phyloP scores from a whole-genome alignment of 2,888 invertebrate genomes.

The Pomacea canaliculata region DNA sequence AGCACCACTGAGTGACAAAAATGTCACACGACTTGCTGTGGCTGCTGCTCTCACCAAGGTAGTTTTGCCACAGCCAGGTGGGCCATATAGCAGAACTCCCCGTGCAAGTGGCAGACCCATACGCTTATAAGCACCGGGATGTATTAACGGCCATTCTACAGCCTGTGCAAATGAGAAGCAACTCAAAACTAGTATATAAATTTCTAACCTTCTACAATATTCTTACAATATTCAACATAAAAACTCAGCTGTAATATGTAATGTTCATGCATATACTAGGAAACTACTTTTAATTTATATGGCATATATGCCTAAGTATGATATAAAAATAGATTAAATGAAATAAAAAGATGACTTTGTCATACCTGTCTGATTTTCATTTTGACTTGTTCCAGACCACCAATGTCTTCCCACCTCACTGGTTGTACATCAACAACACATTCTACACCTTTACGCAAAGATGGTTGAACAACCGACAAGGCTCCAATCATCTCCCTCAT shows the following conservation, averaged over 20 bases:
- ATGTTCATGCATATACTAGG: no score
- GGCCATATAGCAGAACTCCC: slow-evolving; percentile 76
- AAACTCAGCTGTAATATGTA: no score
- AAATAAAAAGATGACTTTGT: no score
- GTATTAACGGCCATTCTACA: slow-evolving; percentile 61
- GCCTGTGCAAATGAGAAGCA: slow-evolving; percentile 41
- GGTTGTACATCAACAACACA: slow-evolving; percentile 66
- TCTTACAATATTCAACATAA: no score
- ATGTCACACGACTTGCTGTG: slow-evolving; percentile 71
- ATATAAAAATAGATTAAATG: no score
- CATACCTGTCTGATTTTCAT: slow-evolving; percentile 70
- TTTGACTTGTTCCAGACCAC: slow-evolving; percentile 75
- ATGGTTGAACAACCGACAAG: slow-evolving; percentile 69
- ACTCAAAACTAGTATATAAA: not conserved
- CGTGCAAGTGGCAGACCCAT: slow-evolving; percentile 54
- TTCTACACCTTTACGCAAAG: slow-evolving; percentile 70
- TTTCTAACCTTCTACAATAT: no score
- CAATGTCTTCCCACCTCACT: slow-evolving; percentile 72
- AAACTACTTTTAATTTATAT: no score
- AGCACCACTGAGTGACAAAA: slow-evolving; percentile 75
- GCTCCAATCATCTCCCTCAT: slow-evolving; percentile 66
- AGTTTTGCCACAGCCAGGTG: slow-evolving; percentile 79
- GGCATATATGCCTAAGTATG: no score
- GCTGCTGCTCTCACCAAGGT: slow-evolving; percentile 76
- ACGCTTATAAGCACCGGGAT: slow-evolving; percentile 53